Base-by-base conservation (phyloP, 1,140 invertebrate species). In the Callitettix versicolor region DNA sequence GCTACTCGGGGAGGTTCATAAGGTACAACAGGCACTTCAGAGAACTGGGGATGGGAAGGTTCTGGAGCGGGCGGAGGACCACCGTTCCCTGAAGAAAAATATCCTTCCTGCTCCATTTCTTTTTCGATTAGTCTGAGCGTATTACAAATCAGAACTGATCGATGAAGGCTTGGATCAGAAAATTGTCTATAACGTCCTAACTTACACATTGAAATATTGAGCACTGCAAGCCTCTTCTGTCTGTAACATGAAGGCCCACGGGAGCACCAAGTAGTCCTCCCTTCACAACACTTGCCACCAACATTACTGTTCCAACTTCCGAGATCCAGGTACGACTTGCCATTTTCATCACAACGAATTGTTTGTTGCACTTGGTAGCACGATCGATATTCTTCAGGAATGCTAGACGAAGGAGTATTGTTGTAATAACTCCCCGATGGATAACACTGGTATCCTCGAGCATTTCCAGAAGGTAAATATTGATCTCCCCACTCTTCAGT, bases 101-200 rank as follows among this genome's bases (percentile, higher is more conserved):
- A 77, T 57, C 71, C 76, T 69, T 93, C 90, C 38, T 80, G 76
- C 68, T 91, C 87, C 77, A 95, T 87, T 69, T 95, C 91, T 22
- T 85, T 77, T 72, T 95, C 91, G 60, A 96, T 85, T 63, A 86
- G 79, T 66, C 92, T 84, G 47, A 95, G 69, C 7, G 92, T 95
- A 69, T 95, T 96, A 73, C 91, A 93, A 60, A 96, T 93, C 38
- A 96, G 81, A 60, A 96, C 93, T 4, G 91, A 95, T 38, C 90
- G 80, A 52, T 89, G 80, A n/a, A 97, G 73, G 55, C 86, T 88
- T 14, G 91, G 90, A 67, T 95, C 91, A 2, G 86, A 84, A 57
- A 85, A 88, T 69, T 92, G 88, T 18, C 89, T 78, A 63, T 88
- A 89, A 63, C 87, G 78, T 58, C 87, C 87, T 54, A 97, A 73